Conservation (phyloP, 2,888 invertebrate genomes). For the Caradrina clavipalpis region DNA sequence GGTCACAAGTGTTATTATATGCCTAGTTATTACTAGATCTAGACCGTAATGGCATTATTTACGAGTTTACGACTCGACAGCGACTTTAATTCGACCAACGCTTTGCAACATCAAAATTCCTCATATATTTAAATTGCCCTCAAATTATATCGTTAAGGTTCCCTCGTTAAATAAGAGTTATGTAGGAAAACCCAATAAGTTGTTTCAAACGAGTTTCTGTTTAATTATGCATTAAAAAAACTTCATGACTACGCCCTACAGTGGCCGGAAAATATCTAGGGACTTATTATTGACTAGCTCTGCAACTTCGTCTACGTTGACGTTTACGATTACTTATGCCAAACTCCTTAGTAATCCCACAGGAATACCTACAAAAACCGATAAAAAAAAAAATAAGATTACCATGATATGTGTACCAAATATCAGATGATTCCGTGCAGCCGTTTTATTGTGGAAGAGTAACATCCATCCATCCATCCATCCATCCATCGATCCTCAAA, state of each 20-base stretch:
- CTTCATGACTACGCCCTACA: neutral
- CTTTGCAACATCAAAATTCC: conserved; percentile 1
- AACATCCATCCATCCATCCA: too few species aligned
- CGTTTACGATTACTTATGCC: too few species aligned
- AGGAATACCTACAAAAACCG: too few species aligned
- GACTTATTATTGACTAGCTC: neutral
- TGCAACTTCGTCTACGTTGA: too few species aligned
- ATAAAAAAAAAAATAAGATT: too few species aligned
- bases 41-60: conserved; percentile 20
- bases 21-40: neutral
- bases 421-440: too few species aligned
- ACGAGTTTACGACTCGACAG: neutral
- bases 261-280: neutral
- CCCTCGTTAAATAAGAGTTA: conserved; percentile 3
- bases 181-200: neutral
- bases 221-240: neutral
- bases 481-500: too few species aligned
- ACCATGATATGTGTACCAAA: too few species aligned
- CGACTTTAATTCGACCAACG: neutral
- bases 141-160: conserved; percentile 9
- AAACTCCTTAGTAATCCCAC: too few species aligned
- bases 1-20: neutral
- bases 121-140: conserved; percentile 1
- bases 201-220: neutral
- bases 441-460: too few species aligned